Conservation (phyloP, 2,797 vertebrate species). For the Lophotriccus pileatus region DNA sequence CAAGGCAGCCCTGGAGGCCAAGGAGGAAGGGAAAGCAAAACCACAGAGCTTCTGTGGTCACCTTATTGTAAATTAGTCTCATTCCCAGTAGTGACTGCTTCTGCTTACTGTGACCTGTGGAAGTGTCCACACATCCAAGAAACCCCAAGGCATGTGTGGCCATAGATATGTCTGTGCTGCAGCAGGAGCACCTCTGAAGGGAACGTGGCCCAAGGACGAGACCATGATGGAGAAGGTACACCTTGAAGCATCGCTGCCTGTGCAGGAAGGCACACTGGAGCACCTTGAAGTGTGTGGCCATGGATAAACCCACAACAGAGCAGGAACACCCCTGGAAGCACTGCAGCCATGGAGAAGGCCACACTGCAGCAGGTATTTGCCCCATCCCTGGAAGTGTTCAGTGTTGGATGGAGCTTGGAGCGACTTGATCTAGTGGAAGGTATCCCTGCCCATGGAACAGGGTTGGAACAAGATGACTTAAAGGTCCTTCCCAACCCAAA, state of each 20-base stretch:
- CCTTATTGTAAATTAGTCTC: neutral
- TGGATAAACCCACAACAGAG: neutral
- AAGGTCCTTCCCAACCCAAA: neutral
- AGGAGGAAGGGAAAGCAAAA: neutral
- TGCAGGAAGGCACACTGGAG: neutral
- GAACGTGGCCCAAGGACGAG: neutral
- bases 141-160: neutral
- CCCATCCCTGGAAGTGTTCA: neutral
- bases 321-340: neutral
- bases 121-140: neutral
- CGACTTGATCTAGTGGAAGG: neutral
- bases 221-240: rapidly evolving
- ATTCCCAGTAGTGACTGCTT: neutral
- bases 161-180: rapidly evolving
- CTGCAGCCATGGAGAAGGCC: neutral
- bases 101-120: neutral
- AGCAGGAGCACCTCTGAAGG: neutral
- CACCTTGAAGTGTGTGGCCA: neutral
- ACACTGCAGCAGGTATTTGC: neutral
- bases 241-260: neutral
- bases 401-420: neutral
- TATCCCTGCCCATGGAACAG: neutral
- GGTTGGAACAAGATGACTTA: neutral
- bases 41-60: neutral
- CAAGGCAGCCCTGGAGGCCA: neutral